Evolutionary conservation across 92 coral and sea anemone species (phyloP), one percentile per base, ranked within the genome.

Genomic region (Epizoanthus rinbou): DNA sequence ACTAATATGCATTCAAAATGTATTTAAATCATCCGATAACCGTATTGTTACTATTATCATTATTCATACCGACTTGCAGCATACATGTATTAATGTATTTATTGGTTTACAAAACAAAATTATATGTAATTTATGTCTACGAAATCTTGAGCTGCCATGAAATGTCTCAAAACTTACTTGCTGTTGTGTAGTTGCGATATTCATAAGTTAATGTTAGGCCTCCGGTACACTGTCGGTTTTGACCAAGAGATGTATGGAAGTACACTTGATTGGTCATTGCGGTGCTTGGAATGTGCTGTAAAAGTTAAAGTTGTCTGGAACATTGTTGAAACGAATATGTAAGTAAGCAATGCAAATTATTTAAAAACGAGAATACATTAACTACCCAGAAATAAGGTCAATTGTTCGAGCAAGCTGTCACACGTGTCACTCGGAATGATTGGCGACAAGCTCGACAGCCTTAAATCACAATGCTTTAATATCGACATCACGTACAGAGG

Each of bases 131-230:
- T 71, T 22, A 45, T 45, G 53, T 67, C 35, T 33, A 45, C 45
- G 76, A 45, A 16, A 39, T 71, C 75, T 71, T 71, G 76, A 71
- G 76, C 57, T 71, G 76, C 50, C 57, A n/a, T 71, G 57, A 39
- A 28, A 43, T 41, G 45, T 75, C 35, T 31, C 8, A 0, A 15
- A 58, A 67, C 80, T 35, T 4, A 22, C 73, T 65, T 67, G 73
- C 39, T 67, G 43, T 19, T 8, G 39, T 16, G 18, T 33, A 15
- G 72, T 67, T 67, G 17, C 19, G 5, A 41, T 24, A 28, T 67
- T 19, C 47, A 67, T 5, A 33, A 33, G 35, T 28, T 41, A 15
- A 33, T 67, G 35, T 19, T 10, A 19, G 25, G 17, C 14, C 19
- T 78, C 39, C 14, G 62, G 35, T 37, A 22, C 33, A 37, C 18